A percentile compares a stretch with the other conserved stretches of the same genome.
Evolutionary conservation across 2,888 invertebrate genomes (phyloP).

Genomic region (Spisula solida): DNA sequence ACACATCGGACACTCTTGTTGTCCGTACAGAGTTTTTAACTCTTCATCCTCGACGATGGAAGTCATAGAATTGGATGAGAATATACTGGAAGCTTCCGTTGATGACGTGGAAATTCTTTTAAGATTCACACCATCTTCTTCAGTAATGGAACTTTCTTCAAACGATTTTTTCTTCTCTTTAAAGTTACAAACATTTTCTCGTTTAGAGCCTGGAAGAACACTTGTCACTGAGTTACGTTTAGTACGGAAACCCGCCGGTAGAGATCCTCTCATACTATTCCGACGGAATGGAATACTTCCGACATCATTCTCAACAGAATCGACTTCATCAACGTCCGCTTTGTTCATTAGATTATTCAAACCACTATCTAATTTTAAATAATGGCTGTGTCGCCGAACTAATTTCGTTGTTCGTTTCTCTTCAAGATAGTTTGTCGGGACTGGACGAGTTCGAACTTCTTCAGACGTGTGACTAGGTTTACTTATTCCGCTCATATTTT

Average conservation of each 20-base stretch:
- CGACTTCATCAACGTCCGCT: conserved; percentile 64
- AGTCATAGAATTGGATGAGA: conserved; percentile 75
- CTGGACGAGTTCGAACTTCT: conserved; percentile 85
- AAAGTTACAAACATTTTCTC: conserved; percentile 72
- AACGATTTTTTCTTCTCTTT: conserved; percentile 72
- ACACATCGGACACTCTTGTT: conserved; percentile 64
- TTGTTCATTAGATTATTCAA: conserved; percentile 72
- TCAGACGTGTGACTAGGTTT: conserved; percentile 79
- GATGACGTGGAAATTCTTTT: conserved; percentile 76
- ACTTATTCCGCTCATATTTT: conserved; percentile 80
- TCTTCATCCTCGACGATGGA: conserved; percentile 75
- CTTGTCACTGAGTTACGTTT: conserved; percentile 64
- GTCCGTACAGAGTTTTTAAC: conserved; percentile 57
- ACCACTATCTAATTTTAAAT: conserved; percentile 73
- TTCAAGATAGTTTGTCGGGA: conserved; percentile 66
- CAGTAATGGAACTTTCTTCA: conserved; percentile 67
- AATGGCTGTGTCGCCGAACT: conserved; percentile 74
- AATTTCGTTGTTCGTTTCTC: conserved; percentile 69
- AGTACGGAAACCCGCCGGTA: conserved; percentile 68
- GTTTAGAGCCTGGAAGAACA: conserved; percentile 72
- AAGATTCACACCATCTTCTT: conserved; percentile 70
- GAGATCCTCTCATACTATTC: conserved; percentile 71
- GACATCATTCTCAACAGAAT: conserved; percentile 54
- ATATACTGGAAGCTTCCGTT: conserved; percentile 74
- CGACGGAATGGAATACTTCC: conserved; percentile 75